Conservation (phyloP, 2,113 vertebrate genomes). For the Strix aluco region DNA sequence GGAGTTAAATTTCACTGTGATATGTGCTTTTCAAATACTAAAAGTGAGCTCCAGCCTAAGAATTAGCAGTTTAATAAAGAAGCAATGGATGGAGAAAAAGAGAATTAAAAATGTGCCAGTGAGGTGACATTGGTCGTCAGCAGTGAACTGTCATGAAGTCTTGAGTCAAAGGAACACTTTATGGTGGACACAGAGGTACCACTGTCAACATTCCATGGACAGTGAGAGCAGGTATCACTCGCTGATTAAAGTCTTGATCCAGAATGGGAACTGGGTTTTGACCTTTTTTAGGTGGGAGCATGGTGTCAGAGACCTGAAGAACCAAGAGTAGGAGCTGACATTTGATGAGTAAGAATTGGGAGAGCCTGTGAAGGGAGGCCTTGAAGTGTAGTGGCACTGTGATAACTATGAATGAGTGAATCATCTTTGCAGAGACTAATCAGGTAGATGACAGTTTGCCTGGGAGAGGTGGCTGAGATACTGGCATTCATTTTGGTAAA, state of each 20-base stretch:
- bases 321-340: background rate
- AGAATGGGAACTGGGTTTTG: background rate
- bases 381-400: background rate
- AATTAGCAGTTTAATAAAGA: background rate
- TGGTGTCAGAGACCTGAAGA: background rate
- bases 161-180: background rate
- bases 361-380: background rate
- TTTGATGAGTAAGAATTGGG: background rate
- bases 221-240: background rate
- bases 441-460: background rate
- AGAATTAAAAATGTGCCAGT: background rate
- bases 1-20: background rate
- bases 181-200: background rate
- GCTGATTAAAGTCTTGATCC: background rate
- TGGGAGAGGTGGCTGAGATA: background rate
- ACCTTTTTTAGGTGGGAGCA: background rate
- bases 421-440: background rate
- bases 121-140: background rate
- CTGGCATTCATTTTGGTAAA: background rate
- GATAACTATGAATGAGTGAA: background rate
- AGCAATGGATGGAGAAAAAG: background rate
- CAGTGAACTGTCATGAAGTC: background rate
- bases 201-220: background rate
- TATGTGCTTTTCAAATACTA: background rate
- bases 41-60: background rate